Evolutionary conservation across 1,140 invertebrate genomes (phyloP).

Genomic region (Neodiprion virginianus): DNA sequence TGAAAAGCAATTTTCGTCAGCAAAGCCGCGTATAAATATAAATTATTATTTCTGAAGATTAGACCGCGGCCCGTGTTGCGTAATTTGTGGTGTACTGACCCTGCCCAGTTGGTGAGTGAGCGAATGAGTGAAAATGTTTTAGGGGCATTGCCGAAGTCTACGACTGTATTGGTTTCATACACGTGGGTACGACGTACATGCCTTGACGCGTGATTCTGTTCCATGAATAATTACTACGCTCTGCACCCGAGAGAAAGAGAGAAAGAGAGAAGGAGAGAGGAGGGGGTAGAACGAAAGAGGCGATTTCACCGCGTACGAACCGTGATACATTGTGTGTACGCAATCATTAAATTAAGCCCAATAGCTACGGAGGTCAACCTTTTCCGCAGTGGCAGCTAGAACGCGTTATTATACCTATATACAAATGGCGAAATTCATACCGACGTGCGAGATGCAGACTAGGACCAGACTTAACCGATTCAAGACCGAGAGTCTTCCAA

Average conservation of each 20-base stretch:
- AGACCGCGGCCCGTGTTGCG: no score
- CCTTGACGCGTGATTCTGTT: no score
- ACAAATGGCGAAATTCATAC: no score
- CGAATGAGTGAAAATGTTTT: background rate
- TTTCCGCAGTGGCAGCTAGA: background rate
- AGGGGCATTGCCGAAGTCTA: background rate
- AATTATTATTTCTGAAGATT: no score
- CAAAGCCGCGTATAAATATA: no score
- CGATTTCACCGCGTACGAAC: background rate
- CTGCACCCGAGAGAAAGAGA: background rate
- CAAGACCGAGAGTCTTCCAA: background rate
- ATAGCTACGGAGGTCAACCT: slow-evolving; percentile 1
- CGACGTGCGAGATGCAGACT: background rate
- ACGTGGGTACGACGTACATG: no score
- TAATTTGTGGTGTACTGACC: no score
- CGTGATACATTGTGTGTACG: background rate
- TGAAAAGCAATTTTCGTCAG: no score
- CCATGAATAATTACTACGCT: no score
- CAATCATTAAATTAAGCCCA: background rate
- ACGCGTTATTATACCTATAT: no score
- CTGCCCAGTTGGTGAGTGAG: background rate
- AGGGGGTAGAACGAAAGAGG: background rate
- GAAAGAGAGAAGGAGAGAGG: background rate
- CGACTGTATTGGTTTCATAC: background rate
- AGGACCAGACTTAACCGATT: background rate